Evolutionary conservation across 1,140 invertebrate species (phyloP).

Genomic region (Pogonognathellus flavescens): DNA sequence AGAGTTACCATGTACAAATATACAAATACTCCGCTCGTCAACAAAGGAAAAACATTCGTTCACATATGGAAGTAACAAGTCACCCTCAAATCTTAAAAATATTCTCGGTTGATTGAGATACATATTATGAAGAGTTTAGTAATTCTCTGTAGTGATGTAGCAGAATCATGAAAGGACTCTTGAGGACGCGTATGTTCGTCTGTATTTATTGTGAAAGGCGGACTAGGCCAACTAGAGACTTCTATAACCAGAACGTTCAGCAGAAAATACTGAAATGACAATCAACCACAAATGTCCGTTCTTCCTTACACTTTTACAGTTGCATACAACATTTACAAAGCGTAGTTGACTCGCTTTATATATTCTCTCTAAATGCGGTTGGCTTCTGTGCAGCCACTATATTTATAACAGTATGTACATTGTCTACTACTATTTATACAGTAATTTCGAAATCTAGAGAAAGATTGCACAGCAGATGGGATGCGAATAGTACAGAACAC

Average conservation of each 20-base stretch:
- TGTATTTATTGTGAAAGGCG: constrained; percentile 37
- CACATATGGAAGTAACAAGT: neutral
- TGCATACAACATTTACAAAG: too few relatives aligned
- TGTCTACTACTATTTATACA: neutral
- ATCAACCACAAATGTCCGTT: neutral
- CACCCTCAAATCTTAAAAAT: neutral
- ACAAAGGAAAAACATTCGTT: neutral
- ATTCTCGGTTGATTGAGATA: neutral
- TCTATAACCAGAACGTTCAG: neutral
- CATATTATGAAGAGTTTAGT: neutral
- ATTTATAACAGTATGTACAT: too few relatives aligned
- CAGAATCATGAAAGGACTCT: constrained; percentile 29
- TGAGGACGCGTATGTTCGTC: constrained; percentile 53
- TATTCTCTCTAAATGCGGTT: too few relatives aligned
- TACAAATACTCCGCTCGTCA: too few relatives aligned
- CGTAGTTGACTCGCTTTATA: too few relatives aligned
- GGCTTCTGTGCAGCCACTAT: too few relatives aligned
- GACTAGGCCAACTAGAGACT: neutral
- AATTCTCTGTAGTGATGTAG: neutral
- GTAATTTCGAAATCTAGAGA: neutral
- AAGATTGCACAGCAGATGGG: constrained; percentile 3
- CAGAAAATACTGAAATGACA: constrained; percentile 8
- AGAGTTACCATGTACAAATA: neutral
- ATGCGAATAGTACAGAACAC: neutral
- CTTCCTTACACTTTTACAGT: too few relatives aligned